Evolutionary conservation across 2,888 invertebrate genomes (phyloP).

Genomic region (Blera fallax): DNA sequence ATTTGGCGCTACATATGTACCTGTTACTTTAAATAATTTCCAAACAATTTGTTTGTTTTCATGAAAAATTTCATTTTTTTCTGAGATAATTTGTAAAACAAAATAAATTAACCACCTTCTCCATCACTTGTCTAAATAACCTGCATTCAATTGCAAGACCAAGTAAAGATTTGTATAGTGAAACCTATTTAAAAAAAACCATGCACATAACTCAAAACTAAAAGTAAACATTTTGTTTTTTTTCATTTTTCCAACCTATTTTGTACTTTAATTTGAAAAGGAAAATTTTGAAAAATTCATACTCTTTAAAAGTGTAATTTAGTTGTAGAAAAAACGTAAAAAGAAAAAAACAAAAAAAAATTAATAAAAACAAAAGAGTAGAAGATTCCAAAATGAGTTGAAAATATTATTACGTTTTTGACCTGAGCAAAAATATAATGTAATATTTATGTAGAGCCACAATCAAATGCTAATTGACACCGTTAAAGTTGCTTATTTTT

Average conservation of each 20-base stretch:
- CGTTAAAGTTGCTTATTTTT: constrained; percentile 13
- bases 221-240: constrained; percentile 2
- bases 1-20: constrained; percentile 66
- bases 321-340: constrained; percentile 27
- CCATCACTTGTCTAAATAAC: background rate
- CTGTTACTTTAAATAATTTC: constrained; percentile 58
- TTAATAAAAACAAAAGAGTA: constrained; percentile 31
- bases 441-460: constrained; percentile 42
- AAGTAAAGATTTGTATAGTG: constrained; percentile 31
- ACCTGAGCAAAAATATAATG: constrained; percentile 80
- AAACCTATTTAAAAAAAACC: constrained; percentile 9
- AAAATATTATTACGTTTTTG: constrained; percentile 80
- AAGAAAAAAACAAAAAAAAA: constrained; percentile 15
- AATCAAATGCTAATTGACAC: constrained; percentile 12
- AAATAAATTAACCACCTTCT: constrained; percentile 1
- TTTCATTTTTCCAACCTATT: constrained; percentile 22
- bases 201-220: constrained; percentile 34
- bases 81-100: background rate
- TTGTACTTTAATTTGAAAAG: constrained; percentile 40
- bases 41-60: background rate
- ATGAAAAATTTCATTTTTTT: background rate
- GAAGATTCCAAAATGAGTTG: constrained; percentile 49
- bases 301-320: constrained; percentile 29
- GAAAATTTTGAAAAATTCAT: constrained; percentile 28
- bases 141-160: constrained; percentile 35